Evolutionary conservation across 2,113 vertebrate genomes (phyloP).

Genomic region (Callopanchax toddi): DNA sequence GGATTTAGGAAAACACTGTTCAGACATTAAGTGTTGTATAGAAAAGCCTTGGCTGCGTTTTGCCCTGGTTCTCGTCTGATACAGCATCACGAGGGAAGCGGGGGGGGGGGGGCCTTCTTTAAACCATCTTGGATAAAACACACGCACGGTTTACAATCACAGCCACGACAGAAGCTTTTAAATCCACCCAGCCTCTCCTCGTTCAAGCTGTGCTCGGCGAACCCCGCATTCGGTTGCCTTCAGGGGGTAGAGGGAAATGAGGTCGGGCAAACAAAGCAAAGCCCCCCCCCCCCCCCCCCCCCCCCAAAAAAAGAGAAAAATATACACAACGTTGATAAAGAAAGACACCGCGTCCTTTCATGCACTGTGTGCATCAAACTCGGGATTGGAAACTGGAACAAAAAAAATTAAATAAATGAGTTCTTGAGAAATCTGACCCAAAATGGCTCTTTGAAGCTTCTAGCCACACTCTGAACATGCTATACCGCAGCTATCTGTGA

Average conservation of each 20-base stretch:
- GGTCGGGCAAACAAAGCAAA: constrained; percentile 73
- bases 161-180: constrained; percentile 29
- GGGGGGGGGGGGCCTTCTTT: constrained; percentile 45
- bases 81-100: constrained; percentile 32
- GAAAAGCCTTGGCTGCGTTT: constrained; percentile 36
- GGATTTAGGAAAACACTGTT: constrained; percentile 40
- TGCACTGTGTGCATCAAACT: not conserved
- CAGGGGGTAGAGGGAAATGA: constrained; percentile 53
- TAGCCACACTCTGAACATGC: constrained; percentile 24
- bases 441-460: constrained; percentile 14
- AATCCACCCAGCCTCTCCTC: constrained; percentile 28
- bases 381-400: not conserved
- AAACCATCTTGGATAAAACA: constrained; percentile 32
- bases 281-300: too few species aligned
- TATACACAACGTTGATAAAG: constrained; percentile 36
- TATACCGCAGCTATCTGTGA: constrained; percentile 22
- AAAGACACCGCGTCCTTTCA: constrained; percentile 9
- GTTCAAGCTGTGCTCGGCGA: constrained; percentile 47
- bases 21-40: constrained; percentile 49
- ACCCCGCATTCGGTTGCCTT: constrained; percentile 58
- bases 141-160: constrained; percentile 37
- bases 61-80: constrained; percentile 40
- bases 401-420: not conserved
- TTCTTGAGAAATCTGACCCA: constrained; percentile 26
- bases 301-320: not conserved